Evolutionary conservation across 2,797 vertebrate species (phyloP).

Genomic region (Psittacula echo): DNA sequence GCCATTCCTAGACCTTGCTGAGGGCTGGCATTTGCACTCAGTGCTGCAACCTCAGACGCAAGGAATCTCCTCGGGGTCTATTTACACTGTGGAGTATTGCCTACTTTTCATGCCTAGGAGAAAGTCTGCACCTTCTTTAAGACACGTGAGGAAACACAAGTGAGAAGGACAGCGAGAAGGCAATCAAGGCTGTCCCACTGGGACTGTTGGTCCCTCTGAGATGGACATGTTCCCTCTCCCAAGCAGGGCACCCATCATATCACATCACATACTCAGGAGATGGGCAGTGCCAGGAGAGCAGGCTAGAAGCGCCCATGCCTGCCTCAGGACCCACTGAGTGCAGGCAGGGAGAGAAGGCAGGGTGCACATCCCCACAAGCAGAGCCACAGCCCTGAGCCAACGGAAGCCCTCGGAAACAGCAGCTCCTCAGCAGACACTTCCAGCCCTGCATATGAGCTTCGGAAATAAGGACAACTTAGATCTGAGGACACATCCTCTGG

Average conservation of each 20-base stretch:
- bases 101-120: not conserved
- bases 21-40: not conserved
- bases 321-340: not conserved
- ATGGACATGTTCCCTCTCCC: not conserved
- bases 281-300: not conserved
- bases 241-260: not conserved
- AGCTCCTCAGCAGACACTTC: not conserved
- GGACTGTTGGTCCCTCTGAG: not conserved
- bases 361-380: constrained; percentile 34
- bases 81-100: not conserved
- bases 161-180: not conserved
- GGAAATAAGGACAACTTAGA: not conserved
- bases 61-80: not conserved
- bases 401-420: not conserved
- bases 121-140: not conserved
- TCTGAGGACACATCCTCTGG: not conserved
- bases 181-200: not conserved
- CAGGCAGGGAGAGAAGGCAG: constrained; percentile 45
- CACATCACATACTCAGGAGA: not conserved
- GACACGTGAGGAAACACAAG: not conserved
- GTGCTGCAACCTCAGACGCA: not conserved
- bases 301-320: accelerated
- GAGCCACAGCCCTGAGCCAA: not conserved
- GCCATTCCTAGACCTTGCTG: not conserved
- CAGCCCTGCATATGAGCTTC: not conserved